Conservation (phyloP, 2,113 vertebrate genomes). For the Albula goreensis region DNA sequence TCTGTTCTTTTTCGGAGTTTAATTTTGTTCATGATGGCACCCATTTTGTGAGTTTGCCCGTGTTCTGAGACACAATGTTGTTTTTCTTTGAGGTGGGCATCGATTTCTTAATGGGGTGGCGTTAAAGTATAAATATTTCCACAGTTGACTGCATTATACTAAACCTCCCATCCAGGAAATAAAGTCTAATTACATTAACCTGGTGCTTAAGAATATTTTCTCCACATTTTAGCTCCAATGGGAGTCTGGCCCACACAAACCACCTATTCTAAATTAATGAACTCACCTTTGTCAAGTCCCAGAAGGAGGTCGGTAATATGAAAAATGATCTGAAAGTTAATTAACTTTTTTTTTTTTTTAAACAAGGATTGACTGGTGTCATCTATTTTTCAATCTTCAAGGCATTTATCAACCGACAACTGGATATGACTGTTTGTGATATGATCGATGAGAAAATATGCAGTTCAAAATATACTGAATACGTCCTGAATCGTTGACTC, state of each 20-base stretch:
- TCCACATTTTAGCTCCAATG: background rate
- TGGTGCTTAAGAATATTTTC: background rate
- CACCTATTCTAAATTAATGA: background rate
- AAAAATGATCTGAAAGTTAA: background rate
- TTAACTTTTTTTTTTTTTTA: too few relatives aligned
- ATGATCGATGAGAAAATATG: background rate
- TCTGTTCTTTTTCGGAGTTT: background rate
- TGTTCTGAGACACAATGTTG: background rate
- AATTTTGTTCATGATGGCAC: background rate
- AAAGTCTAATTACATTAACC: background rate
- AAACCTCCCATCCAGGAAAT: background rate
- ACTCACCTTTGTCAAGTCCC: conserved; percentile 5
- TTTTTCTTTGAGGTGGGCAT: background rate
- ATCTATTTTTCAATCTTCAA: background rate
- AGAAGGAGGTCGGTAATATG: background rate
- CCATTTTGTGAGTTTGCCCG: background rate
- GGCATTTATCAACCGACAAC: background rate
- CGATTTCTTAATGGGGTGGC: background rate
- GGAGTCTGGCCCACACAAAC: background rate
- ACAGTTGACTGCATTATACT: background rate
- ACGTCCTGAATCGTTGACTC: too few relatives aligned
- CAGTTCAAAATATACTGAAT: background rate
- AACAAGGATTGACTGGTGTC: too few relatives aligned
- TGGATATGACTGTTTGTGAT: background rate
- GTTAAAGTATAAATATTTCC: background rate